These are phyloP conservation scores for Brachyhypopomus gauderio DNA, from an alignment of 2,113 vertebrate genomes.

Conservation along the genomic window DNA sequence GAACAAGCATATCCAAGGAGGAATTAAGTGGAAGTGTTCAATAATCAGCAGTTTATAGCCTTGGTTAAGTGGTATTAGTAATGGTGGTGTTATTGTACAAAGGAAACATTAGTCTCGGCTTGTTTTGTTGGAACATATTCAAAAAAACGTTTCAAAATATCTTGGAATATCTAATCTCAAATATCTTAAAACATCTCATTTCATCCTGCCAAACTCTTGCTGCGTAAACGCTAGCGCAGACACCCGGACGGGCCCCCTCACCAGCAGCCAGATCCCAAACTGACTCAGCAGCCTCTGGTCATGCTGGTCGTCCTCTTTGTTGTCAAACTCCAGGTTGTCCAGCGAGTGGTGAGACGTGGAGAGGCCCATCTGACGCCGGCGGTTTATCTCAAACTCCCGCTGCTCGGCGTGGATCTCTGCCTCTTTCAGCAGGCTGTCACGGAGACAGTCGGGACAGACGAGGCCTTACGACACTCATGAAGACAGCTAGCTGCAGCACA, in stretches of 20 bases:
- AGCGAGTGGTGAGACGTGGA: conserved; percentile 95
- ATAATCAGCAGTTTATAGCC: background rate
- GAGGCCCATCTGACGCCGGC: conserved; percentile 92
- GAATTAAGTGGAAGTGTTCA: background rate
- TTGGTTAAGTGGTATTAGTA: conserved; percentile 8
- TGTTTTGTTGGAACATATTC: background rate
- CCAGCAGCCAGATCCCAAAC: conserved; percentile 99
- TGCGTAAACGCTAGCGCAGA: background rate
- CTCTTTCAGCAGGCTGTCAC: conserved; percentile 90
- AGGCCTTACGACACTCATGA: background rate
- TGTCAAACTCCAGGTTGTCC: conserved; percentile 96
- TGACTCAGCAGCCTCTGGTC: conserved; percentile 97
- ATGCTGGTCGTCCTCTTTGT: conserved; percentile 97
- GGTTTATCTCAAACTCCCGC: conserved; percentile 91
- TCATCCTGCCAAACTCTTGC: background rate
- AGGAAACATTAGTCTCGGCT: background rate
- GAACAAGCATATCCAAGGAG: background rate
- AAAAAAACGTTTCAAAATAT: background rate
- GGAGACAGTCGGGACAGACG: background rate
- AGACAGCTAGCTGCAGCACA: background rate
- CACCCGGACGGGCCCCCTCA: conserved; percentile 61
- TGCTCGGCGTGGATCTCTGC: conserved; percentile 97
- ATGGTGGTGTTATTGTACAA: conserved; percentile 1
- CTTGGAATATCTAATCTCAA: background rate
- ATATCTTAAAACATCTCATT: background rate